Evolutionary conservation across 2,888 invertebrate genomes (phyloP), one percentile per base, ranked within the genome.

Genomic region (Caenorhabditis sp.): DNA sequence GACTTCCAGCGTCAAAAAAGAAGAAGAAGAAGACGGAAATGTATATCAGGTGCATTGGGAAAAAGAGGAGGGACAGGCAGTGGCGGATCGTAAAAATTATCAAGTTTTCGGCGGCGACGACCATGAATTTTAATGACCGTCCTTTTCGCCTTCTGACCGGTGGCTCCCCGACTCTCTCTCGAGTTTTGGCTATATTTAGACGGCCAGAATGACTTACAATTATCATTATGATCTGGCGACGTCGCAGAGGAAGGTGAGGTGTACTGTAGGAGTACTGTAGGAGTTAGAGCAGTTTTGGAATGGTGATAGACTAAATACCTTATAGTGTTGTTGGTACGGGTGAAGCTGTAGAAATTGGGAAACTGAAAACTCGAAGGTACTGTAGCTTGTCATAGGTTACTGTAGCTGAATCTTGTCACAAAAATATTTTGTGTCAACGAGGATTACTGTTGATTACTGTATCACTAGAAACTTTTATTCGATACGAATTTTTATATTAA

Each of bases 171-270:
- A n/a, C n/a, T n/a, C n/a, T n/a, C n/a, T 69, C 55, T 62, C 18
- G 60, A n/a, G n/a, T n/a, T n/a, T 68, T 68, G 37, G 62, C 67
- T 44, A 50, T 58, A 50, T 32, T 62, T 69, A 32, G 32, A 32
- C 4, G 32, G 4, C 9, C 9, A 50, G 24, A 35, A 85, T 85
- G 85, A 40, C 80, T 24, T 85, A 85, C 55, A 85, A 85, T 37
- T 85, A 85, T 50, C 82, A 85, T 22, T 85, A 83, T 60, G 85
- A 85, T 71, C 51, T 85, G 56, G 85, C 85, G 5, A 85, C 83
- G 13, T 85, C 85, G 3, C 70, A 79, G 24, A 64, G 77, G 28
- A 83, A 83, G 40, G 78, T 82, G 22, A 37, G 69, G n/a, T n/a
- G n/a, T n/a, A n/a, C n/a, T n/a, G n/a, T n/a, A n/a, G n/a, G n/a